Evolutionary conservation across 2,113 vertebrate genomes (phyloP), one percentile per base, ranked within the genome.

Genomic region (Lagopus leucura): DNA sequence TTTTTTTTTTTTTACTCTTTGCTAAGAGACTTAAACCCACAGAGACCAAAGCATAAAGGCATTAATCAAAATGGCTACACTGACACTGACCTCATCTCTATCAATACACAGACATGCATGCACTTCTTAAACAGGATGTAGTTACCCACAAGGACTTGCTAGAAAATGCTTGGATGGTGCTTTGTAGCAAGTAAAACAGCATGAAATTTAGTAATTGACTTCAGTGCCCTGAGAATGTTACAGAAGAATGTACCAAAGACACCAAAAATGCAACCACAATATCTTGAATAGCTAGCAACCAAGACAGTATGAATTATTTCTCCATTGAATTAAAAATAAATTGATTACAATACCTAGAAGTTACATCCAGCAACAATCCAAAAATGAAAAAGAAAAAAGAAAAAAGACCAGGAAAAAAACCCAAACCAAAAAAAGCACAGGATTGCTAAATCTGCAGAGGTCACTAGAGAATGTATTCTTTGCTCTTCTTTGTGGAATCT

Each of bases 311-410:
- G 61, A 96, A 82, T 67, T 90, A 78, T 94, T 94, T 92, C 93
- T 94, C n/a, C 66, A 81, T 66, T 58, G 66, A 58, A 89, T 95
- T 93, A 79, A 92, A 96, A 96, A 83, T 77, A 95, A 93, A 93
- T 84, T 94, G 93, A 93, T 88, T 91, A 58, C 52, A 54, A 54
- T 91, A 86, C 42, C 61, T 86, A 83, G n/a, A 76, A 80, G 69
- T 52, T 71, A 11, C 27, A 90, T 90, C 61, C 86, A 96, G 64
- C 27, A 88, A 73, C 45, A 67, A 55, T 47, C 69, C n/a, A 28
- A 17, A 24, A 19, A 12, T 30, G 27, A 30, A 55, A 85, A 69
- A 58, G 47, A 57, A 54, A 93, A 85, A 60, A 58, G 38, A 55
- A 71, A 93, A 73, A 32, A 69, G 65, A 7, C 32, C 55, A 11